phyloP scores from a whole-genome alignment of 2,797 vertebrate species.

The Hylomyscus alleni region DNA sequence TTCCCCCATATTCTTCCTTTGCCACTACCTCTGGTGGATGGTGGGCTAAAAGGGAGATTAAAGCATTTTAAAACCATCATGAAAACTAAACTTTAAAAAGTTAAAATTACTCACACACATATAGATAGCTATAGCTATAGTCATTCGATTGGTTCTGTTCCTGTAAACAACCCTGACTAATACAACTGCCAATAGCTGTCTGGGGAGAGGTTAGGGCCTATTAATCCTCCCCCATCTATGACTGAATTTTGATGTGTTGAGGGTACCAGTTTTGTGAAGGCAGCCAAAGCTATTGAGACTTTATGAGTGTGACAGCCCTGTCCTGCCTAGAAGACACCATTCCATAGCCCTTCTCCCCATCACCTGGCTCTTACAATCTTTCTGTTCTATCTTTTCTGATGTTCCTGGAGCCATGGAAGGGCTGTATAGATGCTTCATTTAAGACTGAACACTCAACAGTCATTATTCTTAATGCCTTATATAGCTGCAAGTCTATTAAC shows the following conservation, averaged over 20 bases:
- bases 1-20: too few species aligned
- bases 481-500: neutral
- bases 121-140: neutral
- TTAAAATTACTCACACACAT: too few species aligned
- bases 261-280: neutral
- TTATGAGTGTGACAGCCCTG: neutral
- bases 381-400: neutral
- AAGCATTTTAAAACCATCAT: too few species aligned
- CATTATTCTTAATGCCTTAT: neutral
- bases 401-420: neutral
- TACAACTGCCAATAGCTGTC: neutral
- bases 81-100: neutral
- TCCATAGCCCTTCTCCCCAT: neutral
- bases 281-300: neutral
- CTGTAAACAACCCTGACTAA: neutral
- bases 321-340: neutral
- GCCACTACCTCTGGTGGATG: too few species aligned
- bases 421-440: neutral
- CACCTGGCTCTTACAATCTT: neutral
- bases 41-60: too few species aligned
- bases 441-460: neutral
- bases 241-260: too few species aligned
- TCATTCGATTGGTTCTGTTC: neutral
- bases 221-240: neutral
- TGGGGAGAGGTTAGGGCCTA: neutral